Conservation (phyloP, 2,797 vertebrate species). For the Gallirallus australis region DNA sequence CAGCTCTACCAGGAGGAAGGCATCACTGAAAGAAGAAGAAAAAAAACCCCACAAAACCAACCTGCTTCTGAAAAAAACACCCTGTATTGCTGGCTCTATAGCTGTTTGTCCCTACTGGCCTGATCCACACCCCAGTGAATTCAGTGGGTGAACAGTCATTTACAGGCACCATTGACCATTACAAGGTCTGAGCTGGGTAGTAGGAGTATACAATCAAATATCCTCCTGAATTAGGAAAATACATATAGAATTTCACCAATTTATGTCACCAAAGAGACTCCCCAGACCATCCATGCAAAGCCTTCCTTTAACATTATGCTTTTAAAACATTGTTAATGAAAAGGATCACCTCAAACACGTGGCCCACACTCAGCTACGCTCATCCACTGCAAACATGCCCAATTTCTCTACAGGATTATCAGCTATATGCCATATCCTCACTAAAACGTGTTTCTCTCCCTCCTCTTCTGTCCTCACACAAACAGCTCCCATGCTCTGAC, state of each 20-base stretch:
- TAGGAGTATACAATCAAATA: fast-evolving
- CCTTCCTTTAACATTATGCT: neutral
- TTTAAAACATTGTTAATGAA: neutral
- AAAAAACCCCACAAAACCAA: neutral
- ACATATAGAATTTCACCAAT: neutral
- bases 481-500: neutral
- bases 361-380: neutral
- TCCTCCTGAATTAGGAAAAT: neutral
- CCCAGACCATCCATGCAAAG: neutral
- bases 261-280: neutral
- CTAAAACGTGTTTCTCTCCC: neutral
- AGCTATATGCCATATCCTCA: neutral
- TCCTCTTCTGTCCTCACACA: neutral
- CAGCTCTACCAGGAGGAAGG: neutral
- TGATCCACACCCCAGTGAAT: neutral
- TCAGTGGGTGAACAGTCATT: neutral
- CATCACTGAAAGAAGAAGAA: neutral
- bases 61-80: neutral
- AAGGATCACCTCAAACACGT: fast-evolving
- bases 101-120: neutral
- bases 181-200: neutral
- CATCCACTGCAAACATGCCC: fast-evolving
- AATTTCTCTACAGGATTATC: neutral
- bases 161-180: neutral
- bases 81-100: neutral